A percentile compares a stretch with the other conserved stretches of the same genome.
Evolutionary conservation across 2,797 vertebrate genomes (phyloP).

Genomic region (Esox lucius): DNA sequence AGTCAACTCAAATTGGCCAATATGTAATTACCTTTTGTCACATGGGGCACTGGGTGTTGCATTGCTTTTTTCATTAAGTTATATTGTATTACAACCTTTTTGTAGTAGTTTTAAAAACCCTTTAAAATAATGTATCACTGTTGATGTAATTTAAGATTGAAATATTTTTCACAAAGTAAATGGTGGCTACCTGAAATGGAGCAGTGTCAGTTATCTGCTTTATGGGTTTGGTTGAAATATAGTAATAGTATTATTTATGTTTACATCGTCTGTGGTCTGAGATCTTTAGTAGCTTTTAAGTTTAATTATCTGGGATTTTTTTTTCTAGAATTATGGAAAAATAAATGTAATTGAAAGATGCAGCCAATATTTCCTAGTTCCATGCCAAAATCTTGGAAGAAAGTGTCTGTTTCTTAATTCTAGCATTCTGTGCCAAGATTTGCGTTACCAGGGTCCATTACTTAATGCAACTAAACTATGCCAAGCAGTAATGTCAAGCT

Average conservation of each 20-base stretch:
- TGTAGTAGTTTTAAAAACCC: too few relatives aligned
- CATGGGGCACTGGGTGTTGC: too few relatives aligned
- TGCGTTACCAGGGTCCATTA: conserved; percentile 31
- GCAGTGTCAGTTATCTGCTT: background rate
- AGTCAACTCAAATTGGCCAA: too few relatives aligned
- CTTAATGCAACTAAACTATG: conserved; percentile 32
- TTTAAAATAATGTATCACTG: background rate
- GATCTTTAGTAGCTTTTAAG: background rate
- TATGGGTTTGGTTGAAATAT: conserved; percentile 1
- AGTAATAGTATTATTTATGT: background rate
- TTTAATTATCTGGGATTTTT: conserved; percentile 19
- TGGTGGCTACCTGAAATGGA: background rate
- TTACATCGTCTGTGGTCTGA: background rate
- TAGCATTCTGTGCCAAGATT: conserved; percentile 25
- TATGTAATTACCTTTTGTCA: too few relatives aligned
- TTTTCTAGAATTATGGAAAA: conserved; percentile 23
- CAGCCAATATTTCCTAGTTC: conserved; percentile 43
- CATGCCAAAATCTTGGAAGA: conserved; percentile 38
- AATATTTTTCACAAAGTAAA: background rate
- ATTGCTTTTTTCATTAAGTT: too few relatives aligned
- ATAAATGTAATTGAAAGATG: conserved; percentile 37
- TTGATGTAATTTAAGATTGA: background rate
- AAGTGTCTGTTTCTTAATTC: conserved; percentile 39
- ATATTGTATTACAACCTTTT: too few relatives aligned
- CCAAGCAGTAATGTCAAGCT: conserved; percentile 3